Evolutionary conservation across 1,140 invertebrate genomes (phyloP).

Genomic region (Heliconius congener): DNA sequence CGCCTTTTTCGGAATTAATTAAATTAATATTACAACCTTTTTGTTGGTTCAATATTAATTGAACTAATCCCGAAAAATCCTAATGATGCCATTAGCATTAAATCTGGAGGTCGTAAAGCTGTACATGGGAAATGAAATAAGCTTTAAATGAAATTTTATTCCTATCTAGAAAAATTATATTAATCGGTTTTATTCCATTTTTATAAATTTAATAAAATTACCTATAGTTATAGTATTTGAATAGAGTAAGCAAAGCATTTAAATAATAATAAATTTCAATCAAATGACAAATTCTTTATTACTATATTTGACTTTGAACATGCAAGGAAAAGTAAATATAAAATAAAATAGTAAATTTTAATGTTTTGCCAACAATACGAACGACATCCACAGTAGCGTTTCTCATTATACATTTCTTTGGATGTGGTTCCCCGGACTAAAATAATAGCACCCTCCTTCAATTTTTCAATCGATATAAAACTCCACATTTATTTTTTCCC

Average conservation of each 20-base stretch:
- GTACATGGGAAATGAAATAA: slow-evolving; percentile 9
- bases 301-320: too few relatives aligned
- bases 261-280: background rate
- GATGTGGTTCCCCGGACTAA: too few relatives aligned
- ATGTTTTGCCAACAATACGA: too few relatives aligned
- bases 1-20: background rate
- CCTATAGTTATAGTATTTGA: background rate
- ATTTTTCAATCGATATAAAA: too few relatives aligned
- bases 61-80: slow-evolving; percentile 8
- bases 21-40: background rate
- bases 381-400: too few relatives aligned
- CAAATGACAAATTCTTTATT: background rate
- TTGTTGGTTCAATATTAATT: slow-evolving; percentile 1
- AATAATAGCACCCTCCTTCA: too few relatives aligned
- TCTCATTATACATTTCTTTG: too few relatives aligned
- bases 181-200: slow-evolving; percentile 3
- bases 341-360: too few relatives aligned
- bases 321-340: too few relatives aligned
- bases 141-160: background rate
- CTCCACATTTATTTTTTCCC: too few relatives aligned
- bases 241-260: slow-evolving; percentile 8
- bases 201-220: background rate
- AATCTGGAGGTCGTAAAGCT: slow-evolving; percentile 18
- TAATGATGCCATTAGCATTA: slow-evolving; percentile 10
- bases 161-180: background rate